A percentile compares a stretch with the other conserved stretches of the same genome.
Evolutionary conservation across 2,113 vertebrate genomes (phyloP).

Genomic region (Gorsachius goisagi): DNA sequence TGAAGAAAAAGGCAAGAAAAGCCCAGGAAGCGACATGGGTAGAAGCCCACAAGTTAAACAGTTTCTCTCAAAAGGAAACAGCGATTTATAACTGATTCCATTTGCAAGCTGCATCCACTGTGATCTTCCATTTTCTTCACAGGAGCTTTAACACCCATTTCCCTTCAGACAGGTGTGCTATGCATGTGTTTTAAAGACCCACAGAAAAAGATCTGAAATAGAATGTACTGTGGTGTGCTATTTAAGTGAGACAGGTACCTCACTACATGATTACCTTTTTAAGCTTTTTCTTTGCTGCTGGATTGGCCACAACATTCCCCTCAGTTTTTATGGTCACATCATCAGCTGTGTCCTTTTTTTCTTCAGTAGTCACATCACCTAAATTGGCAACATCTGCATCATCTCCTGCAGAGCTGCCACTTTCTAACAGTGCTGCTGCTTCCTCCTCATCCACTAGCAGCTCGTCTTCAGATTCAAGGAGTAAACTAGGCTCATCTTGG

Average conservation of each 20-base stretch:
- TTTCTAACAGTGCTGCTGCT: constrained; percentile 79
- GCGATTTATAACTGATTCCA: not conserved
- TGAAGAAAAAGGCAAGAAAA: not conserved
- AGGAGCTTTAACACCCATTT: not conserved
- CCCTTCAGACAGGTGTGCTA: not conserved
- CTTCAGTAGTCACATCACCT: constrained; percentile 69
- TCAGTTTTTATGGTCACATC: constrained; percentile 68
- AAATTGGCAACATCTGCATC: constrained; percentile 77
- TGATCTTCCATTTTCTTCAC: not conserved
- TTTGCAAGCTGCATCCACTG: not conserved
- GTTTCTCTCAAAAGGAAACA: not conserved
- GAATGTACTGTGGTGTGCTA: not conserved
- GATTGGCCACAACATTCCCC: constrained; percentile 37
- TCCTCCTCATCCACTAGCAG: constrained; percentile 80
- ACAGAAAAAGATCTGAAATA: not conserved
- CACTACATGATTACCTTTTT: constrained; percentile 69
- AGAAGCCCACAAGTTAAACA: not conserved
- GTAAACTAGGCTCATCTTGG: constrained; percentile 70
- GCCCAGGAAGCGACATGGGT: not conserved
- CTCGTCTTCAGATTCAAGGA: constrained; percentile 80
- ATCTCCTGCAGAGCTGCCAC: constrained; percentile 78
- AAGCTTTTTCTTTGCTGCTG: constrained; percentile 74
- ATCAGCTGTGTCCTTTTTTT: constrained; percentile 71
- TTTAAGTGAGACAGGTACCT: not conserved
- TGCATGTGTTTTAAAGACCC: not conserved